These are phyloP conservation scores for Cephus cinctus DNA, from an alignment of 1,140 invertebrate species.

Conservation along the genomic window DNA sequence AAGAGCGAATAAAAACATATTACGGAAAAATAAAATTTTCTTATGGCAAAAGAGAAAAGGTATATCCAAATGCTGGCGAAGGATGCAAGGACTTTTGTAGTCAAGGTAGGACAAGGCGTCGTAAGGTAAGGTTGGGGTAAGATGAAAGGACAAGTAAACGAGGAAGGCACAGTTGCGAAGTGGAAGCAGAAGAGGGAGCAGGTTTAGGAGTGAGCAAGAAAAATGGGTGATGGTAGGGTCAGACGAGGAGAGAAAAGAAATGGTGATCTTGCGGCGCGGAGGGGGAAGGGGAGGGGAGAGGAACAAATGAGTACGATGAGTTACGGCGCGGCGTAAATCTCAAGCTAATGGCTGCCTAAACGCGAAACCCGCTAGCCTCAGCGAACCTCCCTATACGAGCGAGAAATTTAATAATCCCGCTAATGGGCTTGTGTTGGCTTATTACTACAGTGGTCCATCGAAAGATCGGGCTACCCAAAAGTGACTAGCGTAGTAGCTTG, in stretches of 20 bases:
- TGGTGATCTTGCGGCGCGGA: neutral
- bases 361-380: constrained; percentile 49
- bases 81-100: constrained; percentile 6
- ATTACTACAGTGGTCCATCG: no score
- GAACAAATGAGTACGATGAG: constrained; percentile 57
- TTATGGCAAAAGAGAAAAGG: no score
- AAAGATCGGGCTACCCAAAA: no score
- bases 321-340: constrained; percentile 58
- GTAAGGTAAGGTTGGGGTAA: no score
- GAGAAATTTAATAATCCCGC: constrained; percentile 58
- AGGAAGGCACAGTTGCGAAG: neutral
- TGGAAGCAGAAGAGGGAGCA: constrained; percentile 16
- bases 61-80: no score
- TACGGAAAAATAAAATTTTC: no score
- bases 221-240: constrained; percentile 11
- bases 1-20: no score
- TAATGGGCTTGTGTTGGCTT: constrained; percentile 47
- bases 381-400: constrained; percentile 31
- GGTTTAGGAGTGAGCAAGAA: constrained; percentile 5
- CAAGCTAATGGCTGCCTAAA: constrained; percentile 55
- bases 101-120: no score
- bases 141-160: constrained; percentile 13
- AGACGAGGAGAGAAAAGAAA: constrained; percentile 12
- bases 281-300: constrained; percentile 21
- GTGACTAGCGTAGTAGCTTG: no score